Evolutionary conservation across 2,888 invertebrate genomes (phyloP).

Genomic region (Resseliella maxima): DNA sequence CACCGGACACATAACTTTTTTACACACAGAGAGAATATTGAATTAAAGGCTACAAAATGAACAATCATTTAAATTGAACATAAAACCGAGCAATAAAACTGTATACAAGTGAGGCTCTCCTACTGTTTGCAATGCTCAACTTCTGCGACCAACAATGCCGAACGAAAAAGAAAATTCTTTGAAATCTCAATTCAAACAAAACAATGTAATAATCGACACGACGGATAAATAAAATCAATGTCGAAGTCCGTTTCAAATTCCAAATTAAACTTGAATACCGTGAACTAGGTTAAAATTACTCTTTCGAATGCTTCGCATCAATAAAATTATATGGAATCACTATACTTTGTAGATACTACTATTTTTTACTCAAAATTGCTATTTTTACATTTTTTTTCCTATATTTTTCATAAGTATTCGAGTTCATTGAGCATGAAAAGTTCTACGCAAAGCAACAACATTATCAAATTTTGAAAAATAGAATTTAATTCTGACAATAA

Average conservation of each 20-base stretch:
- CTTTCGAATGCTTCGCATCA: too few species aligned
- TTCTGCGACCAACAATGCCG: slow-evolving; percentile 20
- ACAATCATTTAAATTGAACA: slow-evolving; percentile 10
- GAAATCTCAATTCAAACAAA: neutral
- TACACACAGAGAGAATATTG: neutral
- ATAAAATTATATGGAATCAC: too few species aligned
- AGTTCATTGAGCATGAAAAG: too few species aligned
- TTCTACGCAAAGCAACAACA: too few species aligned
- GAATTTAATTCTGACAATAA: neutral
- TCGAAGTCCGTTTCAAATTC: too few species aligned
- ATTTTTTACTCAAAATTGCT: too few species aligned
- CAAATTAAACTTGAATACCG: too few species aligned
- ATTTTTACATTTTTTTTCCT: too few species aligned
- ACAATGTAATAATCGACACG: neutral
- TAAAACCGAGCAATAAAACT: slow-evolving; percentile 40
- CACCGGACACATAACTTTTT: slow-evolving; percentile 36
- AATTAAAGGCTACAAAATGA: neutral
- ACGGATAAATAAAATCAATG: slow-evolving; percentile 27
- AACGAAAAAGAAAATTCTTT: slow-evolving; percentile 25
- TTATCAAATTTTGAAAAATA: too few species aligned
- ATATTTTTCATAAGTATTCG: too few species aligned
- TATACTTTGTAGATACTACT: too few species aligned
- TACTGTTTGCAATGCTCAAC: slow-evolving; percentile 39
- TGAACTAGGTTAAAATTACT: too few species aligned
- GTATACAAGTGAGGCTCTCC: neutral